A percentile compares a stretch with the other conserved stretches of the same genome.
These are phyloP conservation scores for Chunga burmeisteri DNA, from an alignment of 2,113 vertebrate species.

Conservation along the genomic window DNA sequence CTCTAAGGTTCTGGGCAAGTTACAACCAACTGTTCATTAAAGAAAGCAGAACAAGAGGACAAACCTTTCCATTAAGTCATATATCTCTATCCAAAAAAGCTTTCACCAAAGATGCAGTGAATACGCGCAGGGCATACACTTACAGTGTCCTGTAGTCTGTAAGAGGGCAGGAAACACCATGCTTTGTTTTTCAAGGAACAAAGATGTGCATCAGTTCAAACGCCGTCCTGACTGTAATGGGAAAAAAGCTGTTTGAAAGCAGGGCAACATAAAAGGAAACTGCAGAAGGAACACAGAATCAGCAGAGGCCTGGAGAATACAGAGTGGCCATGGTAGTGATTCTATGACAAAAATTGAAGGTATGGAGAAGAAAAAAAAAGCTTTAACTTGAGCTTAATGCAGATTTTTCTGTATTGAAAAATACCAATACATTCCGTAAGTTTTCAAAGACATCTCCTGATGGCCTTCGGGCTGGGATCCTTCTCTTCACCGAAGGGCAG, in stretches of 20 bases:
- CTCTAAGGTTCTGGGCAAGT: background rate
- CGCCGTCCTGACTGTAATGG: background rate
- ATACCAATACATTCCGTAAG: background rate
- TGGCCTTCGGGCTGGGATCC: background rate
- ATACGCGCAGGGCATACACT: background rate
- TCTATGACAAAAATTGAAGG: background rate
- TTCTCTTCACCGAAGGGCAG: background rate
- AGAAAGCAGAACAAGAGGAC: background rate
- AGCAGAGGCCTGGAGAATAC: background rate
- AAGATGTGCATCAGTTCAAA: background rate
- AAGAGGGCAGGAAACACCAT: background rate
- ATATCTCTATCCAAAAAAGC: background rate
- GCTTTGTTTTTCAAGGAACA: background rate
- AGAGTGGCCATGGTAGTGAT: background rate
- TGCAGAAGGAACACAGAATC: background rate
- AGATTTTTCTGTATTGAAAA: background rate
- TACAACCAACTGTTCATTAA: background rate
- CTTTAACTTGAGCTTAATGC: background rate
- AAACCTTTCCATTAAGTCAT: background rate
- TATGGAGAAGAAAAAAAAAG: background rate
- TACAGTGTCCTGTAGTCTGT: background rate
- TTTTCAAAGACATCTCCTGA: background rate
- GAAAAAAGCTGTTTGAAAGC: background rate
- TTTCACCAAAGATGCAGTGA: background rate
- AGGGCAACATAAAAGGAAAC: background rate